phyloP scores from a whole-genome alignment of 2,797 vertebrate species.

The Coreius guichenoti region DNA sequence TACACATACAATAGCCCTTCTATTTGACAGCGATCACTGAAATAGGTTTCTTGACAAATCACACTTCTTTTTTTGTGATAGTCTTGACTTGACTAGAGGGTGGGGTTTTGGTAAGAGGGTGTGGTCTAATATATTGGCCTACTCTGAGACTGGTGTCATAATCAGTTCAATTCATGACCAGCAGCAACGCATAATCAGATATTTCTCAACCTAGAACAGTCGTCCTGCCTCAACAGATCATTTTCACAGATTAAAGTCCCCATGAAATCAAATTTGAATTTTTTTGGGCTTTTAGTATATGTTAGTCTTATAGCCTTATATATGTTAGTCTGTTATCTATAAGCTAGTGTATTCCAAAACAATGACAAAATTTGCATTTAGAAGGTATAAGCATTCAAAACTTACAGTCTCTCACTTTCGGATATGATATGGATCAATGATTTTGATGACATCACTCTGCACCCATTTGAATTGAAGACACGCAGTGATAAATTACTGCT shows the following conservation, averaged over 20 bases:
- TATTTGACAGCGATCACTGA: neutral
- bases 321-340: too few relatives aligned
- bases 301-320: too few relatives aligned
- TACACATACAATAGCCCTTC: neutral
- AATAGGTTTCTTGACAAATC: neutral
- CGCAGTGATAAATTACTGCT: too few relatives aligned
- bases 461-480: too few relatives aligned
- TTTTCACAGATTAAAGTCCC: neutral
- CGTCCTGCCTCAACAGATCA: neutral
- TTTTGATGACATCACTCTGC: too few relatives aligned
- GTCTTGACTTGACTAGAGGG: neutral
- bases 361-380: too few relatives aligned
- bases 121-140: neutral
- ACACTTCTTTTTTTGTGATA: neutral
- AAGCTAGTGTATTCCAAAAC: too few relatives aligned
- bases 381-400: too few relatives aligned
- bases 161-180: neutral
- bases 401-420: too few relatives aligned
- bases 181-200: neutral
- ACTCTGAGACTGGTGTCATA: neutral
- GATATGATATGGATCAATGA: too few relatives aligned
- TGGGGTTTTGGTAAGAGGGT: neutral
- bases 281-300: too few relatives aligned
- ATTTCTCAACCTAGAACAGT: neutral
- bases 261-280: too few relatives aligned